Base-by-base conservation (phyloP, 2,797 vertebrate species). In the Sphenodon punctatus region DNA sequence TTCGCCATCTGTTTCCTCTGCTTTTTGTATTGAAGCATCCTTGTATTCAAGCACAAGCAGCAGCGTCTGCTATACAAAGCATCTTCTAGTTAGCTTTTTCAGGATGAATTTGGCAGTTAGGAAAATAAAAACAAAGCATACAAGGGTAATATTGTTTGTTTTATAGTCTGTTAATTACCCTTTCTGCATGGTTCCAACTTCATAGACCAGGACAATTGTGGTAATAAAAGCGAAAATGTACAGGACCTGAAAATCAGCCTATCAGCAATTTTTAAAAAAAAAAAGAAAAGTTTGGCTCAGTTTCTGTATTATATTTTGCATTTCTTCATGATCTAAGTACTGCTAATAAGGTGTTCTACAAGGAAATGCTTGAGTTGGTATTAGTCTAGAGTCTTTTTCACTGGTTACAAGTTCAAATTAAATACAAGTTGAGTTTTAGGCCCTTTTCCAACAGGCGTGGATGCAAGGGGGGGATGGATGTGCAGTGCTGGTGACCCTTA, bases 61-160 rank as follows among this genome's bases (percentile, higher is more conserved):
- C 86, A 90, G 86, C 78, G 86, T 60, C 14, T 87, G 49, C 76
- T 82, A 70, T 69, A 78, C 71, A 41, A 78, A 72, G 46, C 13
- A 69, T 79, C 83, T 85, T 59, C 58, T 66, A 56, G 16, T 64
- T 78, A 73, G 72, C 34, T 89, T 80, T 66, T 80, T 60, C 61
- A 73, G 85, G 63, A 34, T 82, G 60, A 34, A 48, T 87, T 80
- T 63, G 75, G 71, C 71, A 84, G 79, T 87, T 66, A 72, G 42
- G 73, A 69, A 77, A 49, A 4, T 34, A 76, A 87, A 66, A 81
- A 36, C 13, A 48, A 64, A 63, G 49, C 56, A 84, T 56, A 80
- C 46, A 56, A 77, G 85, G 88, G 61, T 69, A 80, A 11, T 73
- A 77, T 55, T 60, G 5, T 64, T 72, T 43, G 55, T 53, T 77